phyloP scores from a whole-genome alignment of 1,140 invertebrate genomes.

The Acarapis woodi region DNA sequence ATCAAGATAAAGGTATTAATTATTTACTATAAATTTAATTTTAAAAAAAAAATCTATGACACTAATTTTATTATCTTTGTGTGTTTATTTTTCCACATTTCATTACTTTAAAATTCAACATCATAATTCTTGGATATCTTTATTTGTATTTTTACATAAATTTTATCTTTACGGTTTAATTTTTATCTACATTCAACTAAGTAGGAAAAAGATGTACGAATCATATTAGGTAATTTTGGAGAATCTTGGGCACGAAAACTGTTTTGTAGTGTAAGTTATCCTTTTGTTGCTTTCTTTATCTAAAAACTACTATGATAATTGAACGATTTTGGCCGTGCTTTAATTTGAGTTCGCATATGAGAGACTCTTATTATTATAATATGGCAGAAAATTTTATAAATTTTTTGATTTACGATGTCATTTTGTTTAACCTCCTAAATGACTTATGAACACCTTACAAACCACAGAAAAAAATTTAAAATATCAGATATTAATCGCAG shows the following conservation, averaged over 20 bases:
- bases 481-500: too few relatives aligned
- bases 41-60: background rate
- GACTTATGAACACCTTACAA: too few relatives aligned
- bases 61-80: too few relatives aligned
- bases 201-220: constrained; percentile 57
- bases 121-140: background rate
- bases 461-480: too few relatives aligned
- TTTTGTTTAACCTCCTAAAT: too few relatives aligned
- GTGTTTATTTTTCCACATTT: constrained; percentile 1
- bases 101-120: too few relatives aligned
- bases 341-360: too few relatives aligned
- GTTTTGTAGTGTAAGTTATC: constrained; percentile 58
- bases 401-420: too few relatives aligned
- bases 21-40: background rate
- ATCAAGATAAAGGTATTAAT: constrained; percentile 37
- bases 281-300: background rate
- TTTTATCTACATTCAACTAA: background rate
- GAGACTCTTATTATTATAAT: too few relatives aligned
- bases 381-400: too few relatives aligned
- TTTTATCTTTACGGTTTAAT: background rate
- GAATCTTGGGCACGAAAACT: constrained; percentile 70
- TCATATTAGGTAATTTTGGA: constrained; percentile 88
- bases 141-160: background rate
- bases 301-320: background rate
- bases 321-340: too few relatives aligned